Evolutionary conservation across 2,797 vertebrate species (phyloP).

Genomic region (Pangasius mekongensis): DNA sequence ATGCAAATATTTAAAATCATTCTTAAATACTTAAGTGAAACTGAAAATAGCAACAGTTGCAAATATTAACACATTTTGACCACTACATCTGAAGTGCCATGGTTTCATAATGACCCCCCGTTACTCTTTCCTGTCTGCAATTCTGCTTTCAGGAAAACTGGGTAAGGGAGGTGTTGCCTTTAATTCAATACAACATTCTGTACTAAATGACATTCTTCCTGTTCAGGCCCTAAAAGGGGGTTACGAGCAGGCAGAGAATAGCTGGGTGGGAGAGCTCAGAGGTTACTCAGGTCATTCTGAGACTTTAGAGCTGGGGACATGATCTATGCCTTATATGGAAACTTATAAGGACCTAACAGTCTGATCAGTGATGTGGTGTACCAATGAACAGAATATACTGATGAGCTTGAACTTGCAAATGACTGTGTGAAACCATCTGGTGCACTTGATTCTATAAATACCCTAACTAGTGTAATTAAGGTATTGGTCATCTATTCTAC

Average conservation of each 20-base stretch:
- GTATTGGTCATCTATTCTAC: neutral
- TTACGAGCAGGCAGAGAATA: constrained; percentile 44
- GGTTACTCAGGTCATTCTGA: constrained; percentile 42
- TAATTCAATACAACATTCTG: constrained; percentile 58
- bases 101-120: constrained; percentile 32
- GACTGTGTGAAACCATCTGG: neutral
- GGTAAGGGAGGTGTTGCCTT: constrained; percentile 43
- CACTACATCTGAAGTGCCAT: constrained; percentile 20
- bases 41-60: constrained; percentile 38
- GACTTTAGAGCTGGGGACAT: constrained; percentile 17
- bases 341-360: neutral
- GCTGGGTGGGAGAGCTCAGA: constrained; percentile 46
- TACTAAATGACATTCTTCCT: constrained; percentile 60
- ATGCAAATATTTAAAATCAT: neutral
- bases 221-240: constrained; percentile 41
- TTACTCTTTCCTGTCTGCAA: constrained; percentile 45
- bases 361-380: neutral
- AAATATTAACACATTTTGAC: constrained; percentile 8
- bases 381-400: neutral
- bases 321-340: constrained; percentile 7
- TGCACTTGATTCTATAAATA: constrained; percentile 4
- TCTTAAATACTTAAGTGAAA: neutral
- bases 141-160: constrained; percentile 52
- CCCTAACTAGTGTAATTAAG: neutral
- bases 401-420: neutral